Conservation (phyloP, 2,797 vertebrate genomes). For the Nasua narica region DNA sequence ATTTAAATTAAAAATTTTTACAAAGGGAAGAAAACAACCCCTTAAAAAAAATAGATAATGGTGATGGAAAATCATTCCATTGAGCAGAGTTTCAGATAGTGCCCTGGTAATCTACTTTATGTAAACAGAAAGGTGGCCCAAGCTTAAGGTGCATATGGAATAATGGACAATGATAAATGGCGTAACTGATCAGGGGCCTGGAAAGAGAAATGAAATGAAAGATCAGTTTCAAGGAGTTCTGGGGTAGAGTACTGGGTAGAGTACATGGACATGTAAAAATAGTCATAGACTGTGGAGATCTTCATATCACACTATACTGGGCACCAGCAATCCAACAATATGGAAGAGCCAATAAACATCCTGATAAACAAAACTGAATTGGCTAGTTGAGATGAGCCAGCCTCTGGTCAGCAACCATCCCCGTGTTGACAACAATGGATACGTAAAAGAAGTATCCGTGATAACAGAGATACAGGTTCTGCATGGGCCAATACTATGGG, state of each 20-base stretch:
- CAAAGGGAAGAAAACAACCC: background rate
- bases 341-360: background rate
- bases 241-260: background rate
- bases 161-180: background rate
- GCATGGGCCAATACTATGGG: too few species aligned
- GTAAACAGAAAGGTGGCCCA: background rate
- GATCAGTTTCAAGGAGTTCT: background rate
- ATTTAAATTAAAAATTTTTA: background rate
- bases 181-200: background rate
- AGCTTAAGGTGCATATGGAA: background rate
- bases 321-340: background rate
- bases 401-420: background rate
- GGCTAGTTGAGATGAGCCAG: background rate
- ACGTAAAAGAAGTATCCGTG: background rate
- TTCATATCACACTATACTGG: background rate
- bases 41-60: background rate
- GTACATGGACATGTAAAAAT: background rate
- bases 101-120: background rate
- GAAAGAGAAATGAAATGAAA: background rate
- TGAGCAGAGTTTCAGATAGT: background rate
- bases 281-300: background rate
- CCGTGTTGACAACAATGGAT: background rate
- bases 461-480: background rate
- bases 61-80: background rate
- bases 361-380: background rate